phyloP scores from a whole-genome alignment of 2,888 invertebrate species.

The Crossocerus cetratus region DNA sequence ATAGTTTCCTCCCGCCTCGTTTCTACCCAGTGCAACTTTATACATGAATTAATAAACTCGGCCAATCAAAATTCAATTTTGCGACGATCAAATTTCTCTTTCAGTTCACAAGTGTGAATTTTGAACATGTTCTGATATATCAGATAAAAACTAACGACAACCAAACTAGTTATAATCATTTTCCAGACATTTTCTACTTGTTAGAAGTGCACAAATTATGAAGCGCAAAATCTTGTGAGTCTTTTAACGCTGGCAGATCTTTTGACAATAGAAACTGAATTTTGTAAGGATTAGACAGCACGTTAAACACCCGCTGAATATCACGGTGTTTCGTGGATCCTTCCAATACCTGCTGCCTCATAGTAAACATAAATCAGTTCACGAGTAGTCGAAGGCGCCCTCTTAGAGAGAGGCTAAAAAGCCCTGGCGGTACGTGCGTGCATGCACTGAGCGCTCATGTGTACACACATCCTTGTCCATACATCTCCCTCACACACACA shows the following conservation, averaged over 20 bases:
- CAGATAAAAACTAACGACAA: no score
- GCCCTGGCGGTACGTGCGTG: conserved; percentile 17
- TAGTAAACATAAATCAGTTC: conserved; percentile 55
- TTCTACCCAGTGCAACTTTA: no score
- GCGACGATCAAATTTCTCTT: no score
- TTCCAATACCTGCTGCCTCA: conserved; percentile 8
- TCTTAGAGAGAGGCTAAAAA: conserved; percentile 55
- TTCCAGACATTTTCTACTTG: no score
- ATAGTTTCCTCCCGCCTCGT: no score
- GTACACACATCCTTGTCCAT: conserved; percentile 2
- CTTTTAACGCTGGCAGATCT: not conserved
- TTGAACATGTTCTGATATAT: no score
- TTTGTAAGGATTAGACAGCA: conserved; percentile 1
- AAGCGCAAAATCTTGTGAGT: not conserved
- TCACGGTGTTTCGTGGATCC: conserved; percentile 26
- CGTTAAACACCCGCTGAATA: conserved; percentile 39
- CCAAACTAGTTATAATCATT: no score
- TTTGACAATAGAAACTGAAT: conserved; percentile 16
- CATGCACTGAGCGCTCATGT: not conserved
- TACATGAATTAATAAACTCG: no score
- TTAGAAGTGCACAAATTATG: not conserved
- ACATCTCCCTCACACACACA: not conserved
- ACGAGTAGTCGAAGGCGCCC: conserved; percentile 37
- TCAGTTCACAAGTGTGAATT: no score
- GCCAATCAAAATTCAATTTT: no score